These are phyloP conservation scores for Acrocephalus kingi DNA, from an alignment of 2,113 vertebrate species.

Conservation along the genomic window DNA sequence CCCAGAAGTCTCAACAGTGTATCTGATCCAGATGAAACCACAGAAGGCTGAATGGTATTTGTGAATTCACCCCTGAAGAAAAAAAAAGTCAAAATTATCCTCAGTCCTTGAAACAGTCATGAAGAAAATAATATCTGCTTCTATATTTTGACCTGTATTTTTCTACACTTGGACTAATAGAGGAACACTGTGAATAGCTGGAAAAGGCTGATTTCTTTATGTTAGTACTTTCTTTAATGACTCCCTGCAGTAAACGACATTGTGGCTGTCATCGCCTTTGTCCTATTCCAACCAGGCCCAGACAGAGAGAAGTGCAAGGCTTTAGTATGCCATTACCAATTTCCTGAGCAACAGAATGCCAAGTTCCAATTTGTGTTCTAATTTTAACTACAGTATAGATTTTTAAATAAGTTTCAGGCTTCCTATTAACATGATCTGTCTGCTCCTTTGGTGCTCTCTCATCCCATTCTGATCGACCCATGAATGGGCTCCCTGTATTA, in stretches of 20 bases:
- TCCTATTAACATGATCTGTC: constrained; percentile 70
- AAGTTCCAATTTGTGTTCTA: constrained; percentile 58
- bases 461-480: constrained; percentile 61
- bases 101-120: background rate
- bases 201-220: constrained; percentile 20
- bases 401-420: constrained; percentile 69
- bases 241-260: background rate
- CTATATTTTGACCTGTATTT: background rate
- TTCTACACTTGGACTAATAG: background rate
- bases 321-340: constrained; percentile 56
- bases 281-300: constrained; percentile 23
- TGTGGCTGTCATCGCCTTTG: constrained; percentile 14
- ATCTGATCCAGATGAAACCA: background rate
- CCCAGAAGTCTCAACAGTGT: background rate
- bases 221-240: background rate
- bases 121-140: background rate
- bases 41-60: background rate
- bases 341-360: constrained; percentile 59
- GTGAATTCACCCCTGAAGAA: background rate
- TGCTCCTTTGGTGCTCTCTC: constrained; percentile 51
- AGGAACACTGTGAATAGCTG: background rate
- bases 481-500: constrained; percentile 63
- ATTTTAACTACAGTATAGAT: constrained; percentile 70
- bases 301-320: background rate
- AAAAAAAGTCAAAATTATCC: background rate